Conservation (phyloP, 2,113 vertebrate genomes). For the Athene cunicularia region DNA sequence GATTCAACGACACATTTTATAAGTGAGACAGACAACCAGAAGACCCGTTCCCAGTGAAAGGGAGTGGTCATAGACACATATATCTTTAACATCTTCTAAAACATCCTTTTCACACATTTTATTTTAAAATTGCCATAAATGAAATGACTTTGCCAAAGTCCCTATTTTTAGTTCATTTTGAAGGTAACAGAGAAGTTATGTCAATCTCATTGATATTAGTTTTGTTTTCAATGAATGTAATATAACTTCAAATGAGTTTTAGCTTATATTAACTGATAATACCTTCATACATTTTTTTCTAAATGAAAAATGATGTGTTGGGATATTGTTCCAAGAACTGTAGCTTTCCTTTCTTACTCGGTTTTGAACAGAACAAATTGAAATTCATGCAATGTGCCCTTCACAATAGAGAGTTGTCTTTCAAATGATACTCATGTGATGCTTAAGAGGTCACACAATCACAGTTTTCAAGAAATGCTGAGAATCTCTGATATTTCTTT, state of each 20-base stretch:
- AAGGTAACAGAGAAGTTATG: neutral
- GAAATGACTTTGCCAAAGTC: neutral
- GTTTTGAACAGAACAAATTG: neutral
- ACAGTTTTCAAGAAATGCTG: neutral
- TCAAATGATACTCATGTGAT: neutral
- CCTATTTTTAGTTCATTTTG: neutral
- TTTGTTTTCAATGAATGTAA: neutral
- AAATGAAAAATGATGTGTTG: neutral
- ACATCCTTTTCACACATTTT: neutral
- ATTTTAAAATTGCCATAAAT: neutral
- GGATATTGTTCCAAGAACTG: neutral
- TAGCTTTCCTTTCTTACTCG: neutral
- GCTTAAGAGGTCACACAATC: neutral
- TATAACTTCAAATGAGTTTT: neutral
- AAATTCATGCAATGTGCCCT: neutral
- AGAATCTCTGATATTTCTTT: neutral
- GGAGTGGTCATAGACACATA: neutral
- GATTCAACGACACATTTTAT: neutral
- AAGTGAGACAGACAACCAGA: neutral
- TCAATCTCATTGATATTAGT: neutral
- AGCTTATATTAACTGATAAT: neutral
- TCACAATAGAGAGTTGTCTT: neutral
- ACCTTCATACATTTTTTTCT: neutral
- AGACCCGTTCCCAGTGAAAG: neutral
- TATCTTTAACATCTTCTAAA: neutral